phyloP scores from a whole-genome alignment of 1,140 invertebrate genomes.

The Brachionus sp. region DNA sequence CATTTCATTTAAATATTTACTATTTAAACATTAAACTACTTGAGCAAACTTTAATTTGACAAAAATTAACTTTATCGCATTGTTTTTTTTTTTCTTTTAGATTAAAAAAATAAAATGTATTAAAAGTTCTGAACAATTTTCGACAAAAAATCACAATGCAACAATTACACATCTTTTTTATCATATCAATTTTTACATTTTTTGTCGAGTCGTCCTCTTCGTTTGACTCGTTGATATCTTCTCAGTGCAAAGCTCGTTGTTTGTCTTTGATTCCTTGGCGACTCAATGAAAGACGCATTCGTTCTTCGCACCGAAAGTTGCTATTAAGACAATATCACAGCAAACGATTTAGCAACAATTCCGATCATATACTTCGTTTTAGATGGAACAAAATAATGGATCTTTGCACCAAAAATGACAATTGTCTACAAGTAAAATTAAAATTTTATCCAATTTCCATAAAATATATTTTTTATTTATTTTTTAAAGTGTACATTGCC shows the following conservation, averaged over 20 bases:
- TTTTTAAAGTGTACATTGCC: conserved; percentile 4
- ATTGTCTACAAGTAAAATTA: conserved; percentile 16
- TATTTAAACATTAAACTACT: background rate
- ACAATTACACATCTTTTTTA: background rate
- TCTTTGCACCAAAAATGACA: background rate
- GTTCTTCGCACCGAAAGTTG: background rate
- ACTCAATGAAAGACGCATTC: background rate
- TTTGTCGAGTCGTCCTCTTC: background rate
- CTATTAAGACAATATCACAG: background rate
- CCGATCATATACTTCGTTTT: background rate
- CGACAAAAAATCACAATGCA: background rate
- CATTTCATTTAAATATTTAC: conserved; percentile 26
- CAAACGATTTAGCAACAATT: background rate
- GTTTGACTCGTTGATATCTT: conserved; percentile 41
- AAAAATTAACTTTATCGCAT: conserved; percentile 19
- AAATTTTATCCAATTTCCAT: background rate
- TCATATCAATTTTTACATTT: background rate
- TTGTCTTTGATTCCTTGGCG: conserved; percentile 35
- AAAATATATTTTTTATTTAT: background rate
- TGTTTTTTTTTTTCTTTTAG: background rate
- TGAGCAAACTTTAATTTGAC: background rate
- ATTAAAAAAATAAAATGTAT: background rate
- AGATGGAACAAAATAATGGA: conserved; percentile 42
- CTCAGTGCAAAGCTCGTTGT: conserved; percentile 42
- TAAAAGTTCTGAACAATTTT: background rate